A percentile compares a stretch with the other conserved stretches of the same genome.
These are phyloP conservation scores for Clytia hemisphaerica DNA, from an alignment of 30 jellyfish, hydroid and myxozoan species.

Conservation along the genomic window DNA sequence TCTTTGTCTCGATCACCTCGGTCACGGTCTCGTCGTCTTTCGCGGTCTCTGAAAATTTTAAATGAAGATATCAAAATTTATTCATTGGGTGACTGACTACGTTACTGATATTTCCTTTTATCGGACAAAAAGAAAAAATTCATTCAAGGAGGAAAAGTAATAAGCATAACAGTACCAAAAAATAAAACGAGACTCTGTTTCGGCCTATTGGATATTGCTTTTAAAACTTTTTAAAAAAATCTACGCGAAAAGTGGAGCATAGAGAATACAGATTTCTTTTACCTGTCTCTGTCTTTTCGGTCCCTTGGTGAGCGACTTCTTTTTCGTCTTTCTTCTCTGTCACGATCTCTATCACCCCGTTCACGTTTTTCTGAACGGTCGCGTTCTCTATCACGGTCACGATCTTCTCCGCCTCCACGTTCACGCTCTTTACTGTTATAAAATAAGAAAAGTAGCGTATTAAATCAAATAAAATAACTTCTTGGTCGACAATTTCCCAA, in stretches of 20 bases:
- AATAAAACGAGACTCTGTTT: too few species aligned
- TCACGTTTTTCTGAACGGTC: slow-evolving; percentile 6
- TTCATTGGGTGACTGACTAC: too few species aligned
- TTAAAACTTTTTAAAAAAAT: too few species aligned
- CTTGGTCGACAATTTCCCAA: not conserved
- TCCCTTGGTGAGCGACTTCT: slow-evolving; percentile 46
- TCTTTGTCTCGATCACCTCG: slow-evolving; percentile 34
- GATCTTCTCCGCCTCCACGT: too few species aligned
- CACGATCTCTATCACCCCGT: slow-evolving; percentile 55
- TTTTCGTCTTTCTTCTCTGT: slow-evolving; percentile 53
- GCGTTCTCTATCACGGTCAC: not conserved
- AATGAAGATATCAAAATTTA: too few species aligned
- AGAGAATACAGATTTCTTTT: not conserved
- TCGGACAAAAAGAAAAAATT: too few species aligned
- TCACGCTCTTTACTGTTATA: too few species aligned
- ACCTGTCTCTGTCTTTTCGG: not conserved
- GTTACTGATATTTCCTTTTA: too few species aligned
- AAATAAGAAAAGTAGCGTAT: not conserved
- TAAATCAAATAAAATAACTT: not conserved
- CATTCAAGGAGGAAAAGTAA: too few species aligned
- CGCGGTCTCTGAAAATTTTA: slow-evolving; percentile 58
- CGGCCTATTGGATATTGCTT: too few species aligned
- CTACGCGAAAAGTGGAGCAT: too few species aligned
- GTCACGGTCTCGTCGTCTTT: slow-evolving; percentile 60
- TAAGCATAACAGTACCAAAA: too few species aligned